These are phyloP conservation scores for Muscicapa comitata DNA, from an alignment of 2,797 vertebrate genomes.

Conservation along the genomic window DNA sequence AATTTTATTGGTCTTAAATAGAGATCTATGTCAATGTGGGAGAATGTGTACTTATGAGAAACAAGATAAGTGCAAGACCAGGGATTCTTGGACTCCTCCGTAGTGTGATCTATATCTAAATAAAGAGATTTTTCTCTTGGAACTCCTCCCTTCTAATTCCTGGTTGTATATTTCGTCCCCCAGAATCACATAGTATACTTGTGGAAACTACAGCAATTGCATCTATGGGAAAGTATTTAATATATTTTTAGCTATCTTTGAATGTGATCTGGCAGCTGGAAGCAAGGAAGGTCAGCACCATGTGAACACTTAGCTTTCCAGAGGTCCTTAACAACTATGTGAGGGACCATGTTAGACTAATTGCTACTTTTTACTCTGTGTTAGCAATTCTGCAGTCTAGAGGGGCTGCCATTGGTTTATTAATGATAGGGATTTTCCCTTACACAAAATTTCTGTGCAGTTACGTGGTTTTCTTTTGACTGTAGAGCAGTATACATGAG, in stretches of 20 bases:
- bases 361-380: neutral
- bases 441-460: neutral
- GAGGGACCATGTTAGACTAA: neutral
- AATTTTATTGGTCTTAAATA: constrained; percentile 51
- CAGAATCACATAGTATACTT: constrained; percentile 29
- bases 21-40: neutral
- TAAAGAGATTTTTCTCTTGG: constrained; percentile 44
- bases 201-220: constrained; percentile 62
- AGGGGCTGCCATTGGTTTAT: neutral
- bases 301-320: constrained; percentile 24
- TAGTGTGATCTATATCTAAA: constrained; percentile 24
- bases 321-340: constrained; percentile 6
- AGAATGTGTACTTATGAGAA: constrained; percentile 26
- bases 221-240: constrained; percentile 66
- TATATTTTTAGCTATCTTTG: constrained; percentile 67
- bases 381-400: neutral
- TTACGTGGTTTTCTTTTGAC: neutral
- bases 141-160: constrained; percentile 54
- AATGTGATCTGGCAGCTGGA: constrained; percentile 61
- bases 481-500: neutral
- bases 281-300: constrained; percentile 18
- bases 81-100: constrained; percentile 6
- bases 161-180: neutral
- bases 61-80: constrained; percentile 32
- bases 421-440: neutral